These are phyloP conservation scores for Euschistus heros DNA, from an alignment of 1,140 invertebrate species.

Conservation along the genomic window DNA sequence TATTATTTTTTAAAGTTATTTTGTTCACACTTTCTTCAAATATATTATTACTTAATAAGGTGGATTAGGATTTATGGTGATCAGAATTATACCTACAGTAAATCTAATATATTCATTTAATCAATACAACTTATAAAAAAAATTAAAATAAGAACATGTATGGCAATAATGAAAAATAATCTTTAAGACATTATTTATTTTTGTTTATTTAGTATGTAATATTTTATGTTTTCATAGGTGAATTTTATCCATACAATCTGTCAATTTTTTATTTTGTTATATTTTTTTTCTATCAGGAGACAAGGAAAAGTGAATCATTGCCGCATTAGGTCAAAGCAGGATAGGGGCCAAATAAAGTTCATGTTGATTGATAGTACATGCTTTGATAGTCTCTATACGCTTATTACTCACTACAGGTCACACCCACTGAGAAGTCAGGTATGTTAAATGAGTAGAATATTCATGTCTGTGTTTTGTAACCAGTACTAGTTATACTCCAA, in stretches of 20 bases:
- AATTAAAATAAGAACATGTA: too few species aligned
- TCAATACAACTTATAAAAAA: too few species aligned
- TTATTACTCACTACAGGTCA: conserved; percentile 83
- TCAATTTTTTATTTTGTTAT: conserved; percentile 8
- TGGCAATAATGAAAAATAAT: too few species aligned
- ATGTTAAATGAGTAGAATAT: conserved; percentile 27
- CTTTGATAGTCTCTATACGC: conserved; percentile 85
- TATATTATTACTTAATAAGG: too few species aligned
- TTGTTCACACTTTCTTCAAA: too few species aligned
- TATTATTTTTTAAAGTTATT: too few species aligned
- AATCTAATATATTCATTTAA: too few species aligned
- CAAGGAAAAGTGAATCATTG: conserved; percentile 85
- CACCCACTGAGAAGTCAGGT: conserved; percentile 75
- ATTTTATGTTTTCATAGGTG: neutral
- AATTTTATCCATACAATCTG: conserved; percentile 9
- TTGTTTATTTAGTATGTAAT: too few species aligned
- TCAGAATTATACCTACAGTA: too few species aligned
- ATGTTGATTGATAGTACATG: conserved; percentile 79
- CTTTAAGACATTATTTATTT: too few species aligned
- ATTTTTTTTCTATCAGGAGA: conserved; percentile 42
- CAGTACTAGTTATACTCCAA: conserved; percentile 9
- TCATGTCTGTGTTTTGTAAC: conserved; percentile 9
- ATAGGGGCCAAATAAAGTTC: conserved; percentile 79
- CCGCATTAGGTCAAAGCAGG: conserved; percentile 79
- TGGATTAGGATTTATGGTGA: too few species aligned